These are phyloP conservation scores for Epizoanthus ramosus DNA, from an alignment of 92 coral and sea anemone genomes.

Conservation along the genomic window DNA sequence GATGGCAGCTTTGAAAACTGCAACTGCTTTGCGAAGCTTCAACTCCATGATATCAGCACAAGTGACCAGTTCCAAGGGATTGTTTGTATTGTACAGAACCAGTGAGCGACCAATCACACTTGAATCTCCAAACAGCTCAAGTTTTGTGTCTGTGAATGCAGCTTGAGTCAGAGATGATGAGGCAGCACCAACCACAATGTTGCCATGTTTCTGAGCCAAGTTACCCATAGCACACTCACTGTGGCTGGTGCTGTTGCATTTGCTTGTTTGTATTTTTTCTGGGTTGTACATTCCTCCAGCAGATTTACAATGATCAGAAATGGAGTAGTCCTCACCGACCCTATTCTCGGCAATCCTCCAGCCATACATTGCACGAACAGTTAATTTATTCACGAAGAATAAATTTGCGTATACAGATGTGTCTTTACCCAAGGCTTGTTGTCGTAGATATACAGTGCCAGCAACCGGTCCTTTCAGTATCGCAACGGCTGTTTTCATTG, in stretches of 20 bases:
- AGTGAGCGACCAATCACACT: slow-evolving; percentile 76
- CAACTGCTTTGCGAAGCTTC: slow-evolving; percentile 68
- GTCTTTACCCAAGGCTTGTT: slow-evolving; percentile 55
- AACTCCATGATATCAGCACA: slow-evolving; percentile 75
- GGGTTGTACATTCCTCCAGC: slow-evolving; percentile 63
- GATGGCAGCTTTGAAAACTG: slow-evolving; percentile 52
- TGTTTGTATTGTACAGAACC: slow-evolving; percentile 47
- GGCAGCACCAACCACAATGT: slow-evolving; percentile 64
- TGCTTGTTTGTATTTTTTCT: slow-evolving; percentile 33
- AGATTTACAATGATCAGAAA: slow-evolving; percentile 45
- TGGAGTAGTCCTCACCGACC: slow-evolving; percentile 42
- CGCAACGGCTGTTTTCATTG: slow-evolving; percentile 68
- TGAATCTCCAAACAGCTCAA: slow-evolving; percentile 66
- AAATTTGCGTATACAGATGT: slow-evolving; percentile 69
- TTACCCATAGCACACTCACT: slow-evolving; percentile 66
- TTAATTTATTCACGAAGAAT: slow-evolving; percentile 64
- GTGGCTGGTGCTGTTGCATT: slow-evolving; percentile 40
- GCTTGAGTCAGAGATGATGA: slow-evolving; percentile 58
- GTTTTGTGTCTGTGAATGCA: slow-evolving; percentile 65
- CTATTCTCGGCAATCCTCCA: slow-evolving; percentile 57
- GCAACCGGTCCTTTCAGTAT: slow-evolving; percentile 82
- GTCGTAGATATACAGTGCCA: slow-evolving; percentile 81
- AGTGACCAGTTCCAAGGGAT: slow-evolving; percentile 59
- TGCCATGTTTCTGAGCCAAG: slow-evolving; percentile 58
- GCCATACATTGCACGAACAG: slow-evolving; percentile 33